These are phyloP conservation scores for Furcifer pardalis DNA, from an alignment of 2,797 vertebrate genomes.

Conservation along the genomic window DNA sequence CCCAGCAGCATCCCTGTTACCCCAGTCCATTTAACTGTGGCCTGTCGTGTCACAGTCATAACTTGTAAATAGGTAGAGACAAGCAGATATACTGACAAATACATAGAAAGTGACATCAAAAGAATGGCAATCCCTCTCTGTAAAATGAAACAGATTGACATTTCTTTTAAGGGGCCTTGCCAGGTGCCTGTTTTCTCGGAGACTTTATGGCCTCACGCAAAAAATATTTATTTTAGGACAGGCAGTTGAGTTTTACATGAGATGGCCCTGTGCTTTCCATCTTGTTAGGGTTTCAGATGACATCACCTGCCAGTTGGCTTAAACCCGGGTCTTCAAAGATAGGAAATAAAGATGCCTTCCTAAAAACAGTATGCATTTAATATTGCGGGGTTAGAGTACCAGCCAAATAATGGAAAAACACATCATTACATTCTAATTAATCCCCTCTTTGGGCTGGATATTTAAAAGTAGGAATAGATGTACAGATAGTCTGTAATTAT, in stretches of 20 bases:
- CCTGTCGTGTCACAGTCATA: background rate
- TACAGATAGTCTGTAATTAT: no score
- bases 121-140: background rate
- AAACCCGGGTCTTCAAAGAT: constrained; percentile 44
- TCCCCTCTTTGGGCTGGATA: background rate
- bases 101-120: fast-evolving
- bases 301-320: background rate
- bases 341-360: background rate
- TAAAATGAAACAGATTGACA: background rate
- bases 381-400: fast-evolving
- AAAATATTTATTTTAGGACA: constrained; percentile 35
- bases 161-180: background rate
- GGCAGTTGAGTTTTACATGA: background rate
- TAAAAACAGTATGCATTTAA: background rate
- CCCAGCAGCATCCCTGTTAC: background rate
- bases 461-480: background rate
- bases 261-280: constrained; percentile 27
- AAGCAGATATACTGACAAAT: background rate
- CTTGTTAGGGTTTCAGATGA: constrained; percentile 44
- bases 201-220: fast-evolving
- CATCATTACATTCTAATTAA: background rate
- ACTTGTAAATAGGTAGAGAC: background rate
- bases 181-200: background rate
- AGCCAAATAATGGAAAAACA: background rate
- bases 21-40: background rate